phyloP scores from a whole-genome alignment of 2,888 invertebrate species.

The Nymphalis urticae region DNA sequence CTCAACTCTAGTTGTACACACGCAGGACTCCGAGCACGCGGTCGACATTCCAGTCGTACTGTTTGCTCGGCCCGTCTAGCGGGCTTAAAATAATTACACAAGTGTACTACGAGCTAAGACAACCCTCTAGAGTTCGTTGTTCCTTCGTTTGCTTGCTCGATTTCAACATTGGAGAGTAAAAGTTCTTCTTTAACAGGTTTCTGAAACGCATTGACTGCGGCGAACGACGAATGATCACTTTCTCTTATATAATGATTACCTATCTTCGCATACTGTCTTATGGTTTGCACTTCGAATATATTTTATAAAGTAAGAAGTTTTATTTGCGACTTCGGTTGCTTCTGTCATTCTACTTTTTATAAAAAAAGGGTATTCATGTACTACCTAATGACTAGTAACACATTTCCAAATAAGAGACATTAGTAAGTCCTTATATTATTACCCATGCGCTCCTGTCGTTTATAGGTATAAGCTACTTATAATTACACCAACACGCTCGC shows the following conservation, averaged over 20 bases:
- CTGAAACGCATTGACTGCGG: conserved; percentile 42
- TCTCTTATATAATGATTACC: conserved; percentile 56
- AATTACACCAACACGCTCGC: too few relatives aligned
- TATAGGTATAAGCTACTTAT: too few relatives aligned
- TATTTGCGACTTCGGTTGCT: too few relatives aligned
- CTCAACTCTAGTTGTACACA: conserved; percentile 2
- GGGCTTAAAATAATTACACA: conserved; percentile 79
- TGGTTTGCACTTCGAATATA: conserved; percentile 17
- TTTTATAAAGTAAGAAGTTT: background rate
- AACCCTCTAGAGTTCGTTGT: conserved; percentile 64
- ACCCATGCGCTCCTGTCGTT: too few relatives aligned
- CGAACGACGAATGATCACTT: conserved; percentile 53
- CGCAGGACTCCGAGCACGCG: background rate
- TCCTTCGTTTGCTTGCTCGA: conserved; percentile 50
- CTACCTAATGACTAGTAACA: too few relatives aligned
- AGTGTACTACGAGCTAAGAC: conserved; percentile 57
- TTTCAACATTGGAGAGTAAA: conserved; percentile 30
- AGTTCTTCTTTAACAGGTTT: conserved; percentile 56
- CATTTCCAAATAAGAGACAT: too few relatives aligned
- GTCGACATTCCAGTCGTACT: conserved; percentile 63
- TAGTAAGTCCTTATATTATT: too few relatives aligned
- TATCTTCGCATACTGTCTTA: conserved; percentile 21
- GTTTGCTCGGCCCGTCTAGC: conserved; percentile 68
- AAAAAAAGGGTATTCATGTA: too few relatives aligned
- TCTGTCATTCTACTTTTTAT: too few relatives aligned